Evolutionary conservation across 2,113 vertebrate species (phyloP).

Genomic region (Cromileptes altivelis): DNA sequence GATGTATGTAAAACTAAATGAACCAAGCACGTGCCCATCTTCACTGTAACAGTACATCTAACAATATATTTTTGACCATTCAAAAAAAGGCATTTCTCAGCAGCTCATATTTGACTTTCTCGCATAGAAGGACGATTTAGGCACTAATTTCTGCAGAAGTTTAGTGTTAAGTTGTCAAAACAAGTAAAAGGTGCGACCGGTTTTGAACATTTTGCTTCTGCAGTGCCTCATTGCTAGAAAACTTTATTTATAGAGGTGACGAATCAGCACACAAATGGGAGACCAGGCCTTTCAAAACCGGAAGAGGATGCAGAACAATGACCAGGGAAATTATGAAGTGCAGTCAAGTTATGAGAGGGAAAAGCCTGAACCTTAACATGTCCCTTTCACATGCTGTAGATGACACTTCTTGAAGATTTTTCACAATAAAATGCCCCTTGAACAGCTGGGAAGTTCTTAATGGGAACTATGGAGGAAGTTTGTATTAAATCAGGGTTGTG

Average conservation of each 20-base stretch:
- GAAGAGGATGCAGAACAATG: background rate
- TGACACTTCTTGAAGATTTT: background rate
- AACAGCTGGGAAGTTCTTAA: background rate
- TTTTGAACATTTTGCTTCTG: background rate
- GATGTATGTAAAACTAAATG: background rate
- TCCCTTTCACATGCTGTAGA: background rate
- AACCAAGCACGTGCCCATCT: background rate
- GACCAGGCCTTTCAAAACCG: background rate
- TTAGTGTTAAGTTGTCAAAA: background rate
- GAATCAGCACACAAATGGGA: conserved; percentile 3
- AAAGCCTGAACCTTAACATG: background rate
- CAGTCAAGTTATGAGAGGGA: conserved; percentile 4
- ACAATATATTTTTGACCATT: background rate
- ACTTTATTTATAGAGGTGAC: background rate
- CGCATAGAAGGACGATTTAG: background rate
- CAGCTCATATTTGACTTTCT: background rate
- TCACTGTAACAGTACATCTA: background rate
- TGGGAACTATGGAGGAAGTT: background rate
- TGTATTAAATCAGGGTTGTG: background rate
- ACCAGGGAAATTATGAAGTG: background rate
- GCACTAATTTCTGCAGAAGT: background rate
- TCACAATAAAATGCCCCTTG: background rate
- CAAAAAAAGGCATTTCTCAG: background rate
- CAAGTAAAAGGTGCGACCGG: background rate
- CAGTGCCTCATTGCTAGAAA: background rate